Base-by-base conservation (phyloP, 2,797 vertebrate genomes). In the Argentina silus region DNA sequence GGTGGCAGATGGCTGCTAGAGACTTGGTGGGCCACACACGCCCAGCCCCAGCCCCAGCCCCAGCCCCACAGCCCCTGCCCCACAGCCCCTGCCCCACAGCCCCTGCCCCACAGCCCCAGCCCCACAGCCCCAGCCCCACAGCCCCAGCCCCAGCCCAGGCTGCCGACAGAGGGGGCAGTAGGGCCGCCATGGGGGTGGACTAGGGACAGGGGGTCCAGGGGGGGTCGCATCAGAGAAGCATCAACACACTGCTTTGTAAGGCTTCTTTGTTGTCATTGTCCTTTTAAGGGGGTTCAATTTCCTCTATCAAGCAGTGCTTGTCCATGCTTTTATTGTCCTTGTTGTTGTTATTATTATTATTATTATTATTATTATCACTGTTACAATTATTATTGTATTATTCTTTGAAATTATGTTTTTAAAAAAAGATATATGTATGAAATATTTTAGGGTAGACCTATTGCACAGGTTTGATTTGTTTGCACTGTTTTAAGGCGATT, bases 1-100 rank as follows among this genome's bases (percentile, higher is more conserved):
- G 81, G 89, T 87, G 93, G 95, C 96, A 98, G 96, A 98, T 98
- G 96, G 96, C 94, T 88, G 86, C 90, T 90, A 91, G 94, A 94
- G 91, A 87, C 92, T 93, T 90, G 86, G 81, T 88, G 86, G 86
- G 88, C 81, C 78, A 88, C 89, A 89, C 86, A 88, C 86, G 85
- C 83, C 84, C 10, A 65, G 79, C 82, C 43, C 60, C 67, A 67
- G 70, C 61, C 83, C 87, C 43, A 7, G 3, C 56, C 44, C 45
- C 10, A 10, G 45, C 42, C 56, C 80, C 27, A 62, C 44, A 90
- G 90, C 74, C 80, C 76, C 45, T 85, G 84, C 88, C 89, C 45
- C n/a, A n/a, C 0, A 78, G 80, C 88, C 83, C 89, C 75, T 60
- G 23, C 68, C 61, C 83, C 79, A 89, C 91, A 90, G 89, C 82